Evolutionary conservation across 1,140 invertebrate species (phyloP).

Genomic region (Drosophila nikananu): DNA sequence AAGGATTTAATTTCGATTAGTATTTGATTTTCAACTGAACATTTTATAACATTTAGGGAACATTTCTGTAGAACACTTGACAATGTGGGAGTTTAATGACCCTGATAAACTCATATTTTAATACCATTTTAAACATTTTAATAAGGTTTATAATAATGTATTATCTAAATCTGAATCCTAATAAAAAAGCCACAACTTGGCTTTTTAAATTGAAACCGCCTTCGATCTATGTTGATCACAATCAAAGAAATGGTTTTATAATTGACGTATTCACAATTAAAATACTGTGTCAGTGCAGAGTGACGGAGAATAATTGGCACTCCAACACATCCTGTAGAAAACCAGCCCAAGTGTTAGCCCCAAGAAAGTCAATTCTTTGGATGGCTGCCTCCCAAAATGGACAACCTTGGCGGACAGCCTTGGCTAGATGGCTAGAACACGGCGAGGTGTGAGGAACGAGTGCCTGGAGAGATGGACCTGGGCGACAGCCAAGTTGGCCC

Average conservation of each 20-base stretch:
- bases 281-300: constrained; percentile 19
- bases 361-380: constrained; percentile 23
- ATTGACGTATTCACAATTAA: constrained; percentile 17
- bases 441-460: constrained; percentile 26
- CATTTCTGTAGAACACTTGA: too few relatives aligned
- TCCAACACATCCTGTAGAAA: constrained; percentile 32
- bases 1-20: too few relatives aligned
- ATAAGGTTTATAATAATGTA: background rate
- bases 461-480: constrained; percentile 39
- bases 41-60: too few relatives aligned
- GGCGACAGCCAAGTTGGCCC: constrained; percentile 28
- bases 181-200: background rate
- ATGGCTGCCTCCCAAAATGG: constrained; percentile 40
- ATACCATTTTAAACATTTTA: background rate
- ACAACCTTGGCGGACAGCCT: constrained; percentile 42
- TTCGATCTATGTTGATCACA: background rate
- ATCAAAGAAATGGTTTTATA: constrained; percentile 7
- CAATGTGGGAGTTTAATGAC: too few relatives aligned
- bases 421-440: constrained; percentile 22
- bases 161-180: too few relatives aligned
- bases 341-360: constrained; percentile 1
- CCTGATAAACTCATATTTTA: background rate
- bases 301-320: background rate
- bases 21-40: too few relatives aligned
- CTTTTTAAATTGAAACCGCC: background rate